A percentile compares a stretch with the other conserved stretches of the same genome.
phyloP scores from a whole-genome alignment of 2,113 vertebrate species.

The Melanerpes formicivorus region DNA sequence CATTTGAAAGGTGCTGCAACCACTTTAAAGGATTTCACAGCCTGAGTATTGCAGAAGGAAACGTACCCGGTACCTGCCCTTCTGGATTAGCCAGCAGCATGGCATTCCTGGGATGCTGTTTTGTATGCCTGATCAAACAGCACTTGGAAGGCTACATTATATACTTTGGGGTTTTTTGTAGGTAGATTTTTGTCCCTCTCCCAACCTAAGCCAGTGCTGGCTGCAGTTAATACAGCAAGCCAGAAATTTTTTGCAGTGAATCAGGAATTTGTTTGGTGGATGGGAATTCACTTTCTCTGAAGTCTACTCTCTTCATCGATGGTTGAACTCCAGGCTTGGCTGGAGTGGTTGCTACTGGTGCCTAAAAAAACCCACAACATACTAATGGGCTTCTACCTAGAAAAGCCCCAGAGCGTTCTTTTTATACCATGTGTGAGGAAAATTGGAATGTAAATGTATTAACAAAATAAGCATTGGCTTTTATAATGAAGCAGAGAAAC shows the following conservation, averaged over 20 bases:
- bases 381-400: background rate
- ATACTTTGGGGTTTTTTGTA: background rate
- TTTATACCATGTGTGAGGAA: background rate
- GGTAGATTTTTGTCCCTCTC: background rate
- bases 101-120: background rate
- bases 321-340: background rate
- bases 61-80: background rate
- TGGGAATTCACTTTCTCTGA: background rate
- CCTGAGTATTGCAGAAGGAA: background rate
- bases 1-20: background rate
- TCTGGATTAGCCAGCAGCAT: background rate
- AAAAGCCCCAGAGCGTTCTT: background rate
- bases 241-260: background rate
- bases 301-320: background rate
- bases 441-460: background rate
- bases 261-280: background rate
- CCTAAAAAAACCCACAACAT: background rate
- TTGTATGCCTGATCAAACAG: background rate
- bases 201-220: background rate
- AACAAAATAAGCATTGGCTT: constrained; percentile 1
- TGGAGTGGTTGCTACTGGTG: background rate
- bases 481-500: constrained; percentile 26
- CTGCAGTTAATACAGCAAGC: background rate
- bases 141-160: background rate
- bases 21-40: background rate